Evolutionary conservation across 2,888 invertebrate species (phyloP).

Genomic region (Morpho achilles): DNA sequence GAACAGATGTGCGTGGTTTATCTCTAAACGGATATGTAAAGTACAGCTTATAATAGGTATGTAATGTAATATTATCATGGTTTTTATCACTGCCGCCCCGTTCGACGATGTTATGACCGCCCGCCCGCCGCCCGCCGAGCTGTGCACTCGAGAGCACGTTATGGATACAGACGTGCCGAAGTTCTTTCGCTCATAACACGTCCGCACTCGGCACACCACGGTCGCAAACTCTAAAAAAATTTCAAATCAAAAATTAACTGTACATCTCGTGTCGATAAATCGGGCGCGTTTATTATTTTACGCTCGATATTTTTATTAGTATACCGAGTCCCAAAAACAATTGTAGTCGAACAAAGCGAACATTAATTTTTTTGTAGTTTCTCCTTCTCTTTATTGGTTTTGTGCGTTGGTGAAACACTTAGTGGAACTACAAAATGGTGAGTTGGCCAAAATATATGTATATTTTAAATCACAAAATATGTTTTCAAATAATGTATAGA

Average conservation of each 20-base stretch:
- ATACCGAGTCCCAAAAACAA: slow-evolving; percentile 72
- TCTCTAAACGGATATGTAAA: slow-evolving; percentile 55
- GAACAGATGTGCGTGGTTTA: slow-evolving; percentile 58
- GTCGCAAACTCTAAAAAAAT: slow-evolving; percentile 37
- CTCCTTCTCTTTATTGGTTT: slow-evolving; percentile 53
- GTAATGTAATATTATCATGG: slow-evolving; percentile 63
- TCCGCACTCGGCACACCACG: slow-evolving; percentile 44
- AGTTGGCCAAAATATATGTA: slow-evolving; percentile 9
- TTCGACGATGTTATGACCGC: slow-evolving; percentile 53
- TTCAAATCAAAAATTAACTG: slow-evolving; percentile 69
- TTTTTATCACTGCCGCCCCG: slow-evolving; percentile 59
- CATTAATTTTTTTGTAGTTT: slow-evolving; percentile 55
- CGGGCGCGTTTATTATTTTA: slow-evolving; percentile 60
- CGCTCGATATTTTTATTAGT: slow-evolving; percentile 63
- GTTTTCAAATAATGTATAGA: background rate
- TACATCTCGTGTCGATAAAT: slow-evolving; percentile 62
- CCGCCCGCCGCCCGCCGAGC: slow-evolving; percentile 38
- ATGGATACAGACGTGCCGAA: slow-evolving; percentile 40
- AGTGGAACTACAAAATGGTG: slow-evolving; percentile 19
- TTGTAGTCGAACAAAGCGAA: slow-evolving; percentile 69
- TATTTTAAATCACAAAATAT: background rate
- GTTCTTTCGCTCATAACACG: slow-evolving; percentile 45
- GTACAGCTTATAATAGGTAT: slow-evolving; percentile 61
- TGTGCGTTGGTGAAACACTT: slow-evolving; percentile 28
- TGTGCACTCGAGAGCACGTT: slow-evolving; percentile 36